These are phyloP conservation scores for Drosophila willistoni DNA, from an alignment of 1,140 invertebrate genomes.

Conservation along the genomic window DNA sequence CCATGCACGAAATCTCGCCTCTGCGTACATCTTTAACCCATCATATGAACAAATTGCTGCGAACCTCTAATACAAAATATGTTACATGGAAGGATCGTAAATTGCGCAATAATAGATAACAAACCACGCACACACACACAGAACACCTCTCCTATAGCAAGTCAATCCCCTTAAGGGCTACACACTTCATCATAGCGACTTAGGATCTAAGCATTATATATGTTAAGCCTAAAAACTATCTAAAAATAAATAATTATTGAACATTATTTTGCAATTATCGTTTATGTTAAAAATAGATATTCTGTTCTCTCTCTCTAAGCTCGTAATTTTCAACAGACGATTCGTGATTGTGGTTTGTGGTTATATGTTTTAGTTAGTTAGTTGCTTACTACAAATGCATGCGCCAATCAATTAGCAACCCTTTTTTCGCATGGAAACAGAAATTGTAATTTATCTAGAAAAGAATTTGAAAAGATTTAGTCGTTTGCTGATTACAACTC, in stretches of 20 bases:
- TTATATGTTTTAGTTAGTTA: not conserved
- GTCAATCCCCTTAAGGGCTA: slow-evolving; percentile 43
- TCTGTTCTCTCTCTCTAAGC: not conserved
- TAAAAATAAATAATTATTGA: slow-evolving; percentile 13
- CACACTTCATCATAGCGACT: slow-evolving; percentile 50
- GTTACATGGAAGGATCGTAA: slow-evolving; percentile 92
- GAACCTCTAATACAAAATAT: slow-evolving; percentile 92
- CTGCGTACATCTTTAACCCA: slow-evolving; percentile 92
- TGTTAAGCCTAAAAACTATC: not conserved
- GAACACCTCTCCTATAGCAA: slow-evolving; percentile 31
- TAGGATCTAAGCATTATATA: slow-evolving; percentile 24
- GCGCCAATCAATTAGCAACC: not conserved
- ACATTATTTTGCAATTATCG: slow-evolving; percentile 2
- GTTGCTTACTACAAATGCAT: not conserved
- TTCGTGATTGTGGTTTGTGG: slow-evolving; percentile 8
- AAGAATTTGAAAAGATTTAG: not conserved
- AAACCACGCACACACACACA: slow-evolving; percentile 34
- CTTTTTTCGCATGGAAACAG: not conserved
- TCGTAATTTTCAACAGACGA: too few relatives aligned
- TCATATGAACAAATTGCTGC: slow-evolving; percentile 93
- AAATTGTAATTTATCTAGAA: not conserved
- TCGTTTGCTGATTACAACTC: not conserved
- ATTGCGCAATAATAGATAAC: slow-evolving; percentile 81
- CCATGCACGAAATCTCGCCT: slow-evolving; percentile 90
- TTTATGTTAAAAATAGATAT: not conserved